A percentile compares a stretch with the other conserved stretches of the same genome.
Evolutionary conservation across 2,113 vertebrate genomes (phyloP).

Genomic region (Silurus meridionalis): DNA sequence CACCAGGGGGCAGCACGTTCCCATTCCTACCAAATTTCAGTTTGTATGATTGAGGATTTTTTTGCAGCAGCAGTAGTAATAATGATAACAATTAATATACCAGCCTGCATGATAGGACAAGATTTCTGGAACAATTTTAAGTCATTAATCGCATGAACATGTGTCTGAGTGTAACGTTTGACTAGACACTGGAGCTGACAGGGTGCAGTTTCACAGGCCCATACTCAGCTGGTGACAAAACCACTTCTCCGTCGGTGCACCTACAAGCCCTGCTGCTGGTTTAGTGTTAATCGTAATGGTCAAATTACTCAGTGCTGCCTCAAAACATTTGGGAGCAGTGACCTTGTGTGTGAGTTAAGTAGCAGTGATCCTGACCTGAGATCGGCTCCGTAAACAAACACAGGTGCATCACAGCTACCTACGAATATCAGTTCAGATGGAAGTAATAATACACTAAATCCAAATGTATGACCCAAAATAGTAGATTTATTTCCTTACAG

Average conservation of each 20-base stretch:
- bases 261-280: background rate
- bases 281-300: background rate
- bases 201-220: conserved; percentile 27
- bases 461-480: background rate
- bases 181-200: conserved; percentile 23
- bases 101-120: background rate
- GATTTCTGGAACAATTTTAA: background rate
- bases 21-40: background rate
- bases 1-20: conserved; percentile 68
- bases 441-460: background rate
- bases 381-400: background rate
- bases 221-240: background rate
- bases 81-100: background rate
- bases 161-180: conserved; percentile 8
- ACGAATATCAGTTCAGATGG: background rate
- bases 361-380: background rate
- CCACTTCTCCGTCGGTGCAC: background rate
- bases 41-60: background rate
- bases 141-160: background rate
- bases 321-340: background rate
- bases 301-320: background rate
- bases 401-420: background rate
- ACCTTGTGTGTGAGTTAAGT: background rate
- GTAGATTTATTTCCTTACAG: background rate
- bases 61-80: background rate